Evolutionary conservation across 2,113 vertebrate genomes (phyloP), one percentile per base, ranked within the genome.

Genomic region (Telmatochromis brichardi): DNA sequence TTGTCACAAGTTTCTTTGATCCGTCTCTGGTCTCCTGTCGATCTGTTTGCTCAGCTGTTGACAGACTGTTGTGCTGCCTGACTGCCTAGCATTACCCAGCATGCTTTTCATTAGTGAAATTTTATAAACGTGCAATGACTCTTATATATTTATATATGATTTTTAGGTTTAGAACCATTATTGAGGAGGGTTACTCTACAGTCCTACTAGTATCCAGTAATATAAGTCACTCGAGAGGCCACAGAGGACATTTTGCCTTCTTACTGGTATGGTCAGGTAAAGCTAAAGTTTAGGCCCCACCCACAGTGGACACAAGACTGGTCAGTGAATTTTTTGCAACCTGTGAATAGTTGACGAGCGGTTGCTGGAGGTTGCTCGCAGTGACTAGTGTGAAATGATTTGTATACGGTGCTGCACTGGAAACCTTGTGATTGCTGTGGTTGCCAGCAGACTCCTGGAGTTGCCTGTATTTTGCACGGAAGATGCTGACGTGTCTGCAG

Each of bases 101-200:
- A 45, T 73, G 68, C 37, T 45, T 42, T 45, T 45, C 0, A 45
- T 42, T 26, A 45, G 1, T 73, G 37, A 45, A 26, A 71, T 6
- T 0, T 42, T 71, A 3, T 71, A 26, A 71, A 26, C 0, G 2
- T 73, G n/a, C 4, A 0, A 26, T 73, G 12, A 23, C 0, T 15
- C 37, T 45, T 73, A 26, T 42, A 1, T 23, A 71, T 23, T 26
- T 71, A 0, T 1, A n/a, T 6, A 42, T 26, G 65, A 45, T 1
- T 45, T 42, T 15, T 71, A 37, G 31, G n/a, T 42, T 45, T 71
- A 26, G n/a, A 15, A 26, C 65, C 37, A 45, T 42, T 42, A 73
- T 23, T 73, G 68, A 73, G 37, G 21, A 26, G 21, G 68, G 37
- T 45, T 15, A 5, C 21, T 73, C 68, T 7, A 6, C 14, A 76